Percentiles rank a stretch among this genome's conserved stretches.
phyloP scores from a whole-genome alignment of 2,888 invertebrate genomes.

The Steinernema carpocapsae region DNA sequence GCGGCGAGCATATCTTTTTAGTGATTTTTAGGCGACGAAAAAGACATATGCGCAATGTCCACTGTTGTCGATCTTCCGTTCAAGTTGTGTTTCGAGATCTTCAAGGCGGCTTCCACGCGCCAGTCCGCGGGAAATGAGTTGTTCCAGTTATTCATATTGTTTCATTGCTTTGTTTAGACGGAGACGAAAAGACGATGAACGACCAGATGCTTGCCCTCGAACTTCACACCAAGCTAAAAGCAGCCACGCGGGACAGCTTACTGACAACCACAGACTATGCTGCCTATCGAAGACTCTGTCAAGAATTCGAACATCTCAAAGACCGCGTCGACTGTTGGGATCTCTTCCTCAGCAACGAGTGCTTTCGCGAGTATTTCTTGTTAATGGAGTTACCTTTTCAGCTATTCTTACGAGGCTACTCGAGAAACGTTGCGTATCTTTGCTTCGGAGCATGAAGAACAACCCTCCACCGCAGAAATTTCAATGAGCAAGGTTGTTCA shows the following conservation, averaged over 20 bases:
- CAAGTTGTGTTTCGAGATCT: neutral
- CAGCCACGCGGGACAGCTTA: neutral
- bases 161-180: neutral
- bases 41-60: neutral
- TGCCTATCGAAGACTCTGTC: too few relatives aligned
- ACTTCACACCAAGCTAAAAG: neutral
- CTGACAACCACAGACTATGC: too few relatives aligned
- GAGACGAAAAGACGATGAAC: neutral
- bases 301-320: too few relatives aligned
- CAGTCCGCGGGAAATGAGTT: neutral
- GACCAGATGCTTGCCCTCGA: constrained; percentile 6
- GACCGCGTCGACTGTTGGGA: too few relatives aligned
- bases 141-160: neutral
- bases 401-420: neutral
- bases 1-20: too few relatives aligned
- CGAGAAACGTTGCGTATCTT: neutral
- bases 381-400: neutral
- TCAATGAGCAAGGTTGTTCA: too few relatives aligned
- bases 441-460: neutral
- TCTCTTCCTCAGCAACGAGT: too few relatives aligned
- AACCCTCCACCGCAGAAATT: too few relatives aligned
- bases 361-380: too few relatives aligned
- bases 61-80: neutral
- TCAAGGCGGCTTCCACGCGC: neutral
- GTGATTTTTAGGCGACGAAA: neutral